Conservation (phyloP, 30 jellyfish, hydroid and myxozoan genomes). For the Turritopsis dohrnii region DNA sequence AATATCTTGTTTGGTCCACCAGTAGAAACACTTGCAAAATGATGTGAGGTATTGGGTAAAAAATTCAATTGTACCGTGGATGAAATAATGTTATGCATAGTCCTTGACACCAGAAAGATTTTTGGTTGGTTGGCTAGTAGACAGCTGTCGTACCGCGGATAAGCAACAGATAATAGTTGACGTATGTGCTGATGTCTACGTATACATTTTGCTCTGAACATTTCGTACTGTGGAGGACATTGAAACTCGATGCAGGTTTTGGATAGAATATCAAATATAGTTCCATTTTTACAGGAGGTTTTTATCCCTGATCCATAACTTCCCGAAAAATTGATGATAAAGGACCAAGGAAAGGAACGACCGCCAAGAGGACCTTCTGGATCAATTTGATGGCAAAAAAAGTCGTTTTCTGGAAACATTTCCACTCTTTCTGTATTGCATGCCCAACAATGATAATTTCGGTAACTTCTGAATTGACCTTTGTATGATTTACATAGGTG, state of each 20-base stretch:
- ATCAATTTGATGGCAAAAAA: background rate
- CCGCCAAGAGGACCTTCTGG: background rate
- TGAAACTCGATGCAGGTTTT: background rate
- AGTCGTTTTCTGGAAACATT: background rate
- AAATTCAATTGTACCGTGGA: background rate
- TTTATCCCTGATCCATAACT: background rate
- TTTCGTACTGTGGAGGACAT: background rate
- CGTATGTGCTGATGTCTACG: background rate
- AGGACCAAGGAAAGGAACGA: background rate
- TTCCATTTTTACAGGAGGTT: background rate
- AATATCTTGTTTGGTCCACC: background rate
- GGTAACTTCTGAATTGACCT: background rate
- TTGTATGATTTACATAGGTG: background rate
- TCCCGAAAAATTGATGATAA: background rate
- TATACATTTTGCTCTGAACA: background rate
- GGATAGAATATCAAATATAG: background rate
- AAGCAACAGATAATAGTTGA: background rate
- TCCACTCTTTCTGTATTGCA: background rate
- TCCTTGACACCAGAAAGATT: background rate
- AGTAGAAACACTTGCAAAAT: background rate
- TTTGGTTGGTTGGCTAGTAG: background rate
- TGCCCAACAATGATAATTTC: constrained; percentile 12
- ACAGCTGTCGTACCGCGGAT: background rate
- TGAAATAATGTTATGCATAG: background rate
- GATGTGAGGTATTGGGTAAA: background rate